phyloP scores from a whole-genome alignment of 2,113 vertebrate species.

The Pogonocichla stellata region DNA sequence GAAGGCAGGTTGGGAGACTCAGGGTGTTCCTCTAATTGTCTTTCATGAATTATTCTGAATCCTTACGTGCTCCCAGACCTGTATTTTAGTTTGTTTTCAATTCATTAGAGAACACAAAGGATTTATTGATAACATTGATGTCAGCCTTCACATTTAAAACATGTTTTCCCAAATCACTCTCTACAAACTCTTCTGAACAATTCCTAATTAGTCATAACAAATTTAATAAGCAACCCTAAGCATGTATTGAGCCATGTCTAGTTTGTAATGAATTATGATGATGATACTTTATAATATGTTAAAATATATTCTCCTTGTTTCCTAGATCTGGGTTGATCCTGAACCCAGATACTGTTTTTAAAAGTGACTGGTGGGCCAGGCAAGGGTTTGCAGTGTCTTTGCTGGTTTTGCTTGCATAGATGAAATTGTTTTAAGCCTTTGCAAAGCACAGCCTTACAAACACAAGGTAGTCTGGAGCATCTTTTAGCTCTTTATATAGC shows the following conservation, averaged over 20 bases:
- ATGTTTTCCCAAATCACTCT: background rate
- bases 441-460: background rate
- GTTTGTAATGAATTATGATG: background rate
- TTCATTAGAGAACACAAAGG: background rate
- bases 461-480: constrained; percentile 43
- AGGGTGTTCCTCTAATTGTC: background rate
- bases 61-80: background rate
- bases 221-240: background rate
- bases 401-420: background rate
- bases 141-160: background rate
- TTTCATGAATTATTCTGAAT: background rate
- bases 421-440: constrained; percentile 44
- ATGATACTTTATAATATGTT: background rate
- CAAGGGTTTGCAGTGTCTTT: background rate
- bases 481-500: constrained; percentile 46
- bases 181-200: background rate
- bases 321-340: background rate
- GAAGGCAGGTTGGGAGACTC: background rate
- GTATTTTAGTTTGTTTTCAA: background rate
- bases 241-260: background rate
- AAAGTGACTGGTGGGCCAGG: background rate
- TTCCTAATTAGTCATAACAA: background rate
- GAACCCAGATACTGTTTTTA: background rate
- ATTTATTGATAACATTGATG: background rate
- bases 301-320: background rate